phyloP scores from a whole-genome alignment of 2,113 vertebrate genomes.

The Ceyx margarethae region DNA sequence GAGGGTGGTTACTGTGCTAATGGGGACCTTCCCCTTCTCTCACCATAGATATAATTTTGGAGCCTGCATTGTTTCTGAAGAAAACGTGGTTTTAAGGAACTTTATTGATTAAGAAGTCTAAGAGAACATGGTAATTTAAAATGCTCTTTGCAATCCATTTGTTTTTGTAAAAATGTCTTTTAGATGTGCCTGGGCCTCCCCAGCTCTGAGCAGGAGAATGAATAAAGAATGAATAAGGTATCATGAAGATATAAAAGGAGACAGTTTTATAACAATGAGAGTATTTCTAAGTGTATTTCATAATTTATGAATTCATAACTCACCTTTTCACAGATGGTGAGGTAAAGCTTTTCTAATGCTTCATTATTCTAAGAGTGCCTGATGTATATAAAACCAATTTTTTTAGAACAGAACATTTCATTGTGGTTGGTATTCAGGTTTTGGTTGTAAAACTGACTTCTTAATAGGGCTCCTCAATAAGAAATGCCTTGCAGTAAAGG shows the following conservation, averaged over 20 bases:
- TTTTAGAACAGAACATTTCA: background rate
- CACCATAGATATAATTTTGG: background rate
- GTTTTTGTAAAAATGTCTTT: background rate
- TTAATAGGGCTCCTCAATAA: background rate
- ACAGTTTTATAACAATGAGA: conserved; percentile 21
- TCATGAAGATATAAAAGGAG: conserved; percentile 8
- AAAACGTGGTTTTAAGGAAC: background rate
- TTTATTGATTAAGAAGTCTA: background rate
- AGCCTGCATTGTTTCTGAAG: background rate
- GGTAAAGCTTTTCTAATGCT: conserved; percentile 32
- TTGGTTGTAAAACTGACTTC: background rate
- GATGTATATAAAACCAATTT: background rate
- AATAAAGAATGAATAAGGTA: background rate
- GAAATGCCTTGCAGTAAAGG: conserved; percentile 1
- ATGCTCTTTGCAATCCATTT: background rate
- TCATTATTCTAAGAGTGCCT: background rate
- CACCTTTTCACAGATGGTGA: conserved; percentile 14
- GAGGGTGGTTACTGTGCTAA: background rate
- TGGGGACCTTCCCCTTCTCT: background rate
- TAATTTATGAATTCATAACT: conserved; percentile 48
- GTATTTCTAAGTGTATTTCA: background rate
- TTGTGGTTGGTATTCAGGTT: conserved; percentile 8
- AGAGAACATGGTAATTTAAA: background rate
- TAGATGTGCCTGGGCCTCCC: background rate
- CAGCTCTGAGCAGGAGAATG: background rate